Evolutionary conservation across 1,140 invertebrate genomes (phyloP), one percentile per base, ranked within the genome.

Genomic region (Sesamia nonagrioides): DNA sequence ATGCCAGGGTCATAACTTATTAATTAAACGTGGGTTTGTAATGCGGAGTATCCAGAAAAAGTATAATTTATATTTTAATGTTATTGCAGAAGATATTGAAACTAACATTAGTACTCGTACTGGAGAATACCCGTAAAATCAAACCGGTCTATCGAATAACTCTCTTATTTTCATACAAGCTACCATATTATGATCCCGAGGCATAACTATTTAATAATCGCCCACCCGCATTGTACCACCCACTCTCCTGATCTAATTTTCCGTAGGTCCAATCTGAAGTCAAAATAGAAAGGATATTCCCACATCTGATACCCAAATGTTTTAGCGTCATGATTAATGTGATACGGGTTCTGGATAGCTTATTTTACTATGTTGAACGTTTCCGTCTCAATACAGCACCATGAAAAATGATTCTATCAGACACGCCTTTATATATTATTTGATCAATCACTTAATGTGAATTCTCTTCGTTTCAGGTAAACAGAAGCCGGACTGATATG

Each of bases 381-480:
- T 15, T 2, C 11, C n/a, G 15, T 50, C 45, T 50, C 45, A n/a
- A 50, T 13, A 50, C 4, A 50, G 15, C 45, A 50, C 13, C 15
- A 50, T 50, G 11, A 50, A 50, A 50, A 50, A 27, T 21, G 8
- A 63, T 42, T 40, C 7, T n/a, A 9, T 40, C 4, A 54, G 37
- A 54, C n/a, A 27, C 17, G 50, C 17, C n/a, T 54, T 18, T 4
- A 8, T 6, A 18, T 54, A 5, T 18, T 18, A 6, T 50, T 15
- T 17, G 15, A 27, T 27, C 8, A n/a, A n/a, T 52, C 2, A 11
- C 8, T 21, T 21, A 21, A 21, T 54, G 9, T 21, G 9, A n/a
- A 27, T 66, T 76, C 68, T 78, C 17, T 84, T 82, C 88, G 81
- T 94, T 94, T 27, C 89, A 94, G 93, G 87, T 92, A 84, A 82